A percentile compares a stretch with the other conserved stretches of the same genome.
Evolutionary conservation across 1,140 invertebrate genomes (phyloP).

Genomic region (Drosophila ohnishii): DNA sequence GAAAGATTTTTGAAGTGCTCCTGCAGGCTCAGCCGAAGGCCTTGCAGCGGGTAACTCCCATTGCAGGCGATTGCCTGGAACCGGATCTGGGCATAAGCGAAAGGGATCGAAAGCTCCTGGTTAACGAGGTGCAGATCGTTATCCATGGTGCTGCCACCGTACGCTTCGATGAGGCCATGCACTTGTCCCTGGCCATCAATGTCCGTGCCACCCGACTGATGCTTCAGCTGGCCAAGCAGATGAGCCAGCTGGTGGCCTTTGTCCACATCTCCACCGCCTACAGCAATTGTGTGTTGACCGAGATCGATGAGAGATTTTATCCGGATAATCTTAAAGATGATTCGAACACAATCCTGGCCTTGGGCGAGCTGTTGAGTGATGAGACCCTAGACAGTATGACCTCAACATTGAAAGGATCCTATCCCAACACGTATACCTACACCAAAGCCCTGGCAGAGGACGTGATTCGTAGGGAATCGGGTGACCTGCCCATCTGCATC

Average conservation of each 20-base stretch:
- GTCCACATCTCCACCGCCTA: slow-evolving; percentile 90
- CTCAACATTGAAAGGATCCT: slow-evolving; percentile 87
- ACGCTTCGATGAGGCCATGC: slow-evolving; percentile 90
- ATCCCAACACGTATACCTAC: slow-evolving; percentile 92
- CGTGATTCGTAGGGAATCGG: slow-evolving; percentile 86
- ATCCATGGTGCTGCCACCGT: slow-evolving; percentile 95
- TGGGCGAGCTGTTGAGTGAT: slow-evolving; percentile 83
- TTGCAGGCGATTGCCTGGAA: slow-evolving; percentile 85
- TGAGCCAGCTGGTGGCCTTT: slow-evolving; percentile 87
- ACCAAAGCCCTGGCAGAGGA: slow-evolving; percentile 93
- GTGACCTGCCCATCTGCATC: slow-evolving; percentile 88
- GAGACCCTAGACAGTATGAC: slow-evolving; percentile 86
- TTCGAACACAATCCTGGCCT: slow-evolving; percentile 86
- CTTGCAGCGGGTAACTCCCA: slow-evolving; percentile 61
- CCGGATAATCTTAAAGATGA: slow-evolving; percentile 85
- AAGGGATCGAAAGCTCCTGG: slow-evolving; percentile 82
- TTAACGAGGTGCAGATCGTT: slow-evolving; percentile 86
- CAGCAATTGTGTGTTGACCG: slow-evolving; percentile 86
- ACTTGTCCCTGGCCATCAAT: slow-evolving; percentile 85
- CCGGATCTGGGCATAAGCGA: slow-evolving; percentile 87
- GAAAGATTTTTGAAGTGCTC: slow-evolving; percentile 40
- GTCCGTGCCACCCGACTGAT: slow-evolving; percentile 85
- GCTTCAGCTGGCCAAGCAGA: slow-evolving; percentile 85
- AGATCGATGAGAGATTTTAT: slow-evolving; percentile 89
- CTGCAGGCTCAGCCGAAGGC: slow-evolving; percentile 13